A percentile compares a stretch with the other conserved stretches of the same genome.
Evolutionary conservation across 1,140 invertebrate species (phyloP).

Genomic region (Sweltsa coloradensis): DNA sequence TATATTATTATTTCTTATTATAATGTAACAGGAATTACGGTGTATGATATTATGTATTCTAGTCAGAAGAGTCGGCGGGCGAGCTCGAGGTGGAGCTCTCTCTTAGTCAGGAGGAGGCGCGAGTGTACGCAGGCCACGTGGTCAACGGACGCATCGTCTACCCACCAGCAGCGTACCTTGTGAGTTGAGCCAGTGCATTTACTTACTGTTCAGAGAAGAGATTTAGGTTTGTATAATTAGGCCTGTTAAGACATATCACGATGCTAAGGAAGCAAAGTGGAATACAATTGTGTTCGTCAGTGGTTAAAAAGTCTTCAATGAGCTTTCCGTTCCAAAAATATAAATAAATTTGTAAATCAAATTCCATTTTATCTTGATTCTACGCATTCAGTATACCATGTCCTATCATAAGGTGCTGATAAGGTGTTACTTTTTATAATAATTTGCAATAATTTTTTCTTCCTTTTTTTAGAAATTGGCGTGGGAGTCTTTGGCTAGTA

Average conservation of each 20-base stretch:
- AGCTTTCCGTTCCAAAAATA: neutral
- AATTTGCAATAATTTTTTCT: no score
- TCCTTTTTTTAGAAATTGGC: conserved; percentile 28
- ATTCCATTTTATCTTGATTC: neutral
- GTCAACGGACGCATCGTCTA: conserved; percentile 45
- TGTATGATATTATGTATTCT: conserved; percentile 2
- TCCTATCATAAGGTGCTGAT: no score
- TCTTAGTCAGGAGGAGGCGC: neutral
- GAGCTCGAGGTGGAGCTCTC: conserved; percentile 16
- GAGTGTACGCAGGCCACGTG: neutral
- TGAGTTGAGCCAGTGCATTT: conserved; percentile 1
- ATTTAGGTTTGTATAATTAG: neutral
- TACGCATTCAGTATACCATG: neutral
- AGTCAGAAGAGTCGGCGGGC: conserved; percentile 18
- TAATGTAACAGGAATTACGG: neutral
- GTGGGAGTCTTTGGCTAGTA: conserved; percentile 42
- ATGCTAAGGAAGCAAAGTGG: neutral
- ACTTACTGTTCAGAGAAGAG: neutral
- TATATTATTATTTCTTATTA: neutral
- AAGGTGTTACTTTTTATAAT: no score
- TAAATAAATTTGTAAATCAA: neutral
- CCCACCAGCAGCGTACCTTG: conserved; percentile 46
- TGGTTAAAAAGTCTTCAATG: neutral
- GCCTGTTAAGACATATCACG: neutral
- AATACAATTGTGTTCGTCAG: neutral